Evolutionary conservation across 2,113 vertebrate genomes (phyloP).

Genomic region (Pagrus major): DNA sequence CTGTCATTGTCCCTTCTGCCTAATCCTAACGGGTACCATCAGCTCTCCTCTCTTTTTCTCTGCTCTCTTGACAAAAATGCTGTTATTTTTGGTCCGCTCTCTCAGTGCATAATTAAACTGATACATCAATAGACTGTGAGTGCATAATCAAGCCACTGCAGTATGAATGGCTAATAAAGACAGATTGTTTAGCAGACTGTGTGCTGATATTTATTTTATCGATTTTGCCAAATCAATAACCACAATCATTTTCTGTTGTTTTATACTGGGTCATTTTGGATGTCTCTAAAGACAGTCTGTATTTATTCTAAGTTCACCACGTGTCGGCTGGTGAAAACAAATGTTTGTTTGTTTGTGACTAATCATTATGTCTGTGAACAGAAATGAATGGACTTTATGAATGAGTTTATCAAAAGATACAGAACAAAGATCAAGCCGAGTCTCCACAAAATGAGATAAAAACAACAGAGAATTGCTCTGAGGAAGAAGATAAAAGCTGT

Average conservation of each 20-base stretch:
- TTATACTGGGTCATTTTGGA: neutral
- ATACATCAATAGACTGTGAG: conserved; percentile 49
- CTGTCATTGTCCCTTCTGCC: conserved; percentile 31
- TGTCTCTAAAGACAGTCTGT: neutral
- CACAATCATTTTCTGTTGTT: neutral
- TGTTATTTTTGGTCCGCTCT: conserved; percentile 65
- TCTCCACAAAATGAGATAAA: neutral
- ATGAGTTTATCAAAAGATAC: neutral
- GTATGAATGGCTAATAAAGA: conserved; percentile 43
- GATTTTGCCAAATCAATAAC: conserved; percentile 20
- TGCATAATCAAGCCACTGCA: conserved; percentile 56
- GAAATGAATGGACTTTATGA: neutral
- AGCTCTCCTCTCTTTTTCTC: conserved; percentile 9
- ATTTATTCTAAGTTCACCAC: conserved; percentile 16
- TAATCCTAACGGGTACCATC: conserved; percentile 32
- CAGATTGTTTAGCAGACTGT: conserved; percentile 33
- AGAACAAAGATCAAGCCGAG: neutral
- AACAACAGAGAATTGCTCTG: neutral
- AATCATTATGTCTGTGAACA: neutral
- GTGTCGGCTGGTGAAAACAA: neutral
- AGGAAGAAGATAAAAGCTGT: neutral
- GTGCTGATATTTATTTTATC: conserved; percentile 34
- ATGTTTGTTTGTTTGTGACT: neutral
- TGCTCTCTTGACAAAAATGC: conserved; percentile 35
- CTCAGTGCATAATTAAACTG: conserved; percentile 48